Conservation (phyloP, 1,140 invertebrate genomes). For the Sipha flava region DNA sequence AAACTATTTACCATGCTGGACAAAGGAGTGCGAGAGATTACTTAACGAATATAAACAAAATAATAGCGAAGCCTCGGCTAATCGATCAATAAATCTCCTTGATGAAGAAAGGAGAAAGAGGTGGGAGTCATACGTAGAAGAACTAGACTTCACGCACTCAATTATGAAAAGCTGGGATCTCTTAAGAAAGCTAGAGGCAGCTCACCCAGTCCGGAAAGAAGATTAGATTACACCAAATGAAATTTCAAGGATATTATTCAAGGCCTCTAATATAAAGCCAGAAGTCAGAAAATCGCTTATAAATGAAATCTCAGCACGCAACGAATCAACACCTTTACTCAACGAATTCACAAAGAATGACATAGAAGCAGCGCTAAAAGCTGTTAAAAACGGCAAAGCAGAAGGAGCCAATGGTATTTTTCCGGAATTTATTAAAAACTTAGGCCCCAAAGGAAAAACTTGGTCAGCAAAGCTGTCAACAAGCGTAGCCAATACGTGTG, state of each 20-base stretch:
- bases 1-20: not conserved
- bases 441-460: not conserved
- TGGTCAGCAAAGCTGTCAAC: too few relatives aligned
- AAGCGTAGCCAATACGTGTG: too few relatives aligned
- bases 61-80: not conserved
- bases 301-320: not conserved
- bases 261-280: not conserved
- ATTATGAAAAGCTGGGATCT: not conserved
- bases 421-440: not conserved
- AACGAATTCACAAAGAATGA: not conserved
- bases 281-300: not conserved
- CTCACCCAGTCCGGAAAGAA: not conserved
- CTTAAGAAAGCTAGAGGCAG: not conserved
- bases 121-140: not conserved
- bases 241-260: not conserved
- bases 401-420: not conserved
- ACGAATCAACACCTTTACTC: not conserved
- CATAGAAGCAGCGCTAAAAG: not conserved
- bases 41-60: not conserved
- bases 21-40: too few relatives aligned
- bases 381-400: not conserved
- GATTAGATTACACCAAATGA: not conserved
- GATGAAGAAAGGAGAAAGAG: not conserved
- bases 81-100: not conserved
- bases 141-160: not conserved